Evolutionary conservation across 2,797 vertebrate genomes (phyloP).

Genomic region (Gorsachius magnificus): DNA sequence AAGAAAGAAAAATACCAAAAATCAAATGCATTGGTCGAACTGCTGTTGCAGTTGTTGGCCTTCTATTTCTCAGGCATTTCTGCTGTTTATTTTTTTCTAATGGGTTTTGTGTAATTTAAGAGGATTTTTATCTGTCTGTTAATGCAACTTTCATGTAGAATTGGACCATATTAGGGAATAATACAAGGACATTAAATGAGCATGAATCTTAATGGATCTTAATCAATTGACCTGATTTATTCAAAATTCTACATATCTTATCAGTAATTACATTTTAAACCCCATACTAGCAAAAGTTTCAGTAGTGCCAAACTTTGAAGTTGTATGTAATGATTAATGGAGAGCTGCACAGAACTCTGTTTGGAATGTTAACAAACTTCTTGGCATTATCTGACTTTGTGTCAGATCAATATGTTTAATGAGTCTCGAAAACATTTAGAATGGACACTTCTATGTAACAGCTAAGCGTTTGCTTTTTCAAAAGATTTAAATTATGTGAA

Average conservation of each 20-base stretch:
- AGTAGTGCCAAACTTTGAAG: slow-evolving; percentile 46
- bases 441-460: slow-evolving; percentile 11
- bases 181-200: neutral
- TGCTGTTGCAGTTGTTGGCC: slow-evolving; percentile 22
- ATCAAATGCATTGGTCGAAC: neutral
- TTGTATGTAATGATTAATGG: slow-evolving; percentile 58
- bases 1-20: neutral
- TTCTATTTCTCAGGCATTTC: slow-evolving; percentile 11
- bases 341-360: slow-evolving; percentile 40
- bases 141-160: slow-evolving; percentile 21
- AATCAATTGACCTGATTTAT: slow-evolving; percentile 42
- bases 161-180: slow-evolving; percentile 40
- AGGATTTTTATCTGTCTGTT: slow-evolving; percentile 53
- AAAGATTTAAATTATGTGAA: slow-evolving; percentile 18
- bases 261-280: slow-evolving; percentile 60
- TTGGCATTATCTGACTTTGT: slow-evolving; percentile 61
- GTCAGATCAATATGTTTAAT: slow-evolving; percentile 65
- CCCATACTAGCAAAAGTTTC: slow-evolving; percentile 25
- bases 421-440: slow-evolving; percentile 44
- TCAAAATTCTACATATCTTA: slow-evolving; percentile 43
- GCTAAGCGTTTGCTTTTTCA: slow-evolving; percentile 23
- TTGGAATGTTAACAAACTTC: slow-evolving; percentile 60
- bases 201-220: slow-evolving; percentile 63
- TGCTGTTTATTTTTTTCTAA: neutral
- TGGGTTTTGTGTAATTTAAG: slow-evolving; percentile 17